phyloP scores from a whole-genome alignment of 2,888 invertebrate species.

The Sesia apiformis region DNA sequence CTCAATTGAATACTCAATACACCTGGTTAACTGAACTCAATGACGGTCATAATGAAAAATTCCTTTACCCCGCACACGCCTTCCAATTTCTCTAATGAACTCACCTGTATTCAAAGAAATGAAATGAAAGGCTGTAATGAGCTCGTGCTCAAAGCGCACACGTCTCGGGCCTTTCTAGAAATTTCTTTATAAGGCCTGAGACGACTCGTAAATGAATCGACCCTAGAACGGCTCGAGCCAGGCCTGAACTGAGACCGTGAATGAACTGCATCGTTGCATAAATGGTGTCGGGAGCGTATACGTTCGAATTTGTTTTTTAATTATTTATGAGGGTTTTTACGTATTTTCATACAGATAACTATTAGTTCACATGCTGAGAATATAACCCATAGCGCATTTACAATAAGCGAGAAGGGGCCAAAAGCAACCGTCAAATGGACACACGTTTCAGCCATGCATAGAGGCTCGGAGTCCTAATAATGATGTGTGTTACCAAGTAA shows the following conservation, averaged over 20 bases:
- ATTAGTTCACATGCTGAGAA: no score
- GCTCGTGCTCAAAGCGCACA: slow-evolving; percentile 47
- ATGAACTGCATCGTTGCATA: neutral
- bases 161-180: slow-evolving; percentile 40
- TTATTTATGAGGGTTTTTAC: neutral
- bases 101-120: slow-evolving; percentile 42
- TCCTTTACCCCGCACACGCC: slow-evolving; percentile 35
- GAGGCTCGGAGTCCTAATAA: no score
- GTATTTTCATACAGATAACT: no score
- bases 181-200: slow-evolving; percentile 30
- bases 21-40: slow-evolving; percentile 26
- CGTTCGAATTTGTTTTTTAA: neutral
- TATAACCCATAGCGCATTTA: no score
- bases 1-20: slow-evolving; percentile 24
- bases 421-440: no score
- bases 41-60: slow-evolving; percentile 60
- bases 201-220: neutral
- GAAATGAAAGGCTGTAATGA: slow-evolving; percentile 44
- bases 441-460: no score
- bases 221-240: neutral
- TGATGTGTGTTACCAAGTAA: no score
- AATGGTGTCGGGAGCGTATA: neutral
- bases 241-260: neutral
- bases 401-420: no score
- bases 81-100: slow-evolving; percentile 35